Evolutionary conservation across 2,113 vertebrate genomes (phyloP), one percentile per base, ranked within the genome.

Genomic region (Nycticryphes semicollaris): DNA sequence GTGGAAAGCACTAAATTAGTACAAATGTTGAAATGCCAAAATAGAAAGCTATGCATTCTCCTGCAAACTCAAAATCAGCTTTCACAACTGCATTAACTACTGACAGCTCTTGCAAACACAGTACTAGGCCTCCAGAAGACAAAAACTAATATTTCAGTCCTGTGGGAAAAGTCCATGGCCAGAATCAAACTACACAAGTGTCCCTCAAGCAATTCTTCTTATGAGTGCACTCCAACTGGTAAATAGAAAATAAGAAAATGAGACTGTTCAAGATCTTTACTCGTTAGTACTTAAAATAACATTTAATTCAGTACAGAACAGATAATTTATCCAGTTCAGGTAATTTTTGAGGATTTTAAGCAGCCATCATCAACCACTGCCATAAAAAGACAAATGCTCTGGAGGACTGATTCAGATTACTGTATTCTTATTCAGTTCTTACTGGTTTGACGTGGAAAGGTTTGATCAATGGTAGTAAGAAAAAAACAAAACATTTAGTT

Each of bases 111-210:
- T 79, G 39, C 30, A 87, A 62, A 17, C 17, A 68, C 35, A 68
- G 27, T 5, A 59, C n/a, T 47, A 21, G 4, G 9, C 60, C 33
- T 84, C 43, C 24, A 72, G 48, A 84, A 84, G 30, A 15, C 14
- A 41, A 84, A 81, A 62, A 6, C 24, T 45, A 57, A 21, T 20
- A 57, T 59, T 62, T 13, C 79, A 64, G 5, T 75, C 33, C 30
- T 50, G 5, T 23, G 63, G 28, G 14, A 73, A 77, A 80, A n/a
- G 25, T 33, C 8, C 0, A 0, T 1, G 0, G 6, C 9, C 47
- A 77, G 9, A 64, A 33, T 37, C 57, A 69, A 86, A 43, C 16
- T 25, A 17, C 54, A 62, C 14, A 15, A 20, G 51, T 6, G 8
- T 43, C 33, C 20, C 91, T 70, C 56, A 70, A 66, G 22, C 8